Base-by-base conservation (phyloP, 2,888 invertebrate genomes). In the Xestia c-nigrum region DNA sequence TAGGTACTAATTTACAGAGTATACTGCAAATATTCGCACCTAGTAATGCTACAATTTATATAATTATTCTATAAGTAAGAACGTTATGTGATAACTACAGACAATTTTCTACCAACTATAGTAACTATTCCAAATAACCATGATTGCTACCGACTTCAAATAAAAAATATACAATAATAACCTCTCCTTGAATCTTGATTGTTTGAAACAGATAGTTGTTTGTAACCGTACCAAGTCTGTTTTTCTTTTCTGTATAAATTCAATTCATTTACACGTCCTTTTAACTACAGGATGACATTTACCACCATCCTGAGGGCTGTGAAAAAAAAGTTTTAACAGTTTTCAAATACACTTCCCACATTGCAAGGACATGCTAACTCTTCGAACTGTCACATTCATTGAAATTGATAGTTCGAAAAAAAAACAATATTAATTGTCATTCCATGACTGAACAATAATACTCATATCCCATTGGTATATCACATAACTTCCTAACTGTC, bases 41-140 rank as follows among this genome's bases (percentile, higher is more conserved):
- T 59, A 74, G 59, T 74, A 68, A 64, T 5, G 46, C 59, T 67
- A 74, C 70, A 61, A 59, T 12, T 43, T 67, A 67, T 64, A 59
- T 70, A 70, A 74, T 68, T 76, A 85, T 57, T 74, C 63, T 77
- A 78, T 31, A 57, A 50, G 38, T 65, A 76, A 73, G 64, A 40
- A 71, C 9, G 57, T 72, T 76, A 80, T 71, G 82, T 63, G 81
- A 61, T 9, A 68, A 63, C 43, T 68, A 61, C 24, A 6, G 5
- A 64, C 24, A 3, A 21, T 5, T 21, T 24, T 14, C 61, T 40
- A 24, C 16, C 19, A 50, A 72, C n/a, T 40, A 24, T 0, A 61
- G 47, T 70, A 74, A 66, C 57, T 70, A 61, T 67, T 76, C 46
- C 65, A 85, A 85, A 76, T 74, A 68, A 57, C 68, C 67, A 73